These are phyloP conservation scores for Spilarctia lutea DNA, from an alignment of 2,888 invertebrate genomes.

Conservation along the genomic window DNA sequence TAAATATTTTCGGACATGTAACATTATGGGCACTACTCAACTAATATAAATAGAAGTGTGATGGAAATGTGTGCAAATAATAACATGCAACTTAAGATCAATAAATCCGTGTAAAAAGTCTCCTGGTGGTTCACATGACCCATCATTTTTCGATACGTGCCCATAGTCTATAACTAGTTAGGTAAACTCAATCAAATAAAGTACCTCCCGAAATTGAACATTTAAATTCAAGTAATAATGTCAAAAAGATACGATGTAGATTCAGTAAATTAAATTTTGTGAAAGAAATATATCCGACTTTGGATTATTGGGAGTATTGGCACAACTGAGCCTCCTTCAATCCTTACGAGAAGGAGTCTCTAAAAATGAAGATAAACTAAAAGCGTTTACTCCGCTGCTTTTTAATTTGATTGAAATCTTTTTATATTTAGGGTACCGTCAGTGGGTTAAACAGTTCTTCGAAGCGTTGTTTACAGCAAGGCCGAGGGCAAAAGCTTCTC, in stretches of 20 bases:
- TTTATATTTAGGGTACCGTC: neutral
- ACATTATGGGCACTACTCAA: no score
- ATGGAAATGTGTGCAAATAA: no score
- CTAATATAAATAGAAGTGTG: no score
- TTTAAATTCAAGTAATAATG: neutral
- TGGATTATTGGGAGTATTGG: neutral
- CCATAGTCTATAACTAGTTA: no score
- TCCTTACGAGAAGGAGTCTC: neutral
- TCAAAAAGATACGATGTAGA: neutral
- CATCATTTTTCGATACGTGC: no score
- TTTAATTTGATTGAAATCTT: constrained; percentile 1
- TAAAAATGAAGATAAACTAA: neutral
- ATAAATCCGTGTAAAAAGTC: no score
- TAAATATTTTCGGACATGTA: neutral
- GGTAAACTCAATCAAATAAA: neutral
- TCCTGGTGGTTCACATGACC: no score
- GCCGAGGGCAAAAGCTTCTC: neutral
- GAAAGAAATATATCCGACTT: neutral
- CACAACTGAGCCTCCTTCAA: neutral
- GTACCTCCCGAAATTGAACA: neutral
- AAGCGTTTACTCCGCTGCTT: neutral
- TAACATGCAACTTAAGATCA: no score
- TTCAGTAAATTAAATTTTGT: neutral
- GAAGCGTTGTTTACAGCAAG: neutral
- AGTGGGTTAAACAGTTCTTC: neutral